These are phyloP conservation scores for Cotesia glomerata DNA, from an alignment of 1,140 invertebrate species.

Conservation along the genomic window DNA sequence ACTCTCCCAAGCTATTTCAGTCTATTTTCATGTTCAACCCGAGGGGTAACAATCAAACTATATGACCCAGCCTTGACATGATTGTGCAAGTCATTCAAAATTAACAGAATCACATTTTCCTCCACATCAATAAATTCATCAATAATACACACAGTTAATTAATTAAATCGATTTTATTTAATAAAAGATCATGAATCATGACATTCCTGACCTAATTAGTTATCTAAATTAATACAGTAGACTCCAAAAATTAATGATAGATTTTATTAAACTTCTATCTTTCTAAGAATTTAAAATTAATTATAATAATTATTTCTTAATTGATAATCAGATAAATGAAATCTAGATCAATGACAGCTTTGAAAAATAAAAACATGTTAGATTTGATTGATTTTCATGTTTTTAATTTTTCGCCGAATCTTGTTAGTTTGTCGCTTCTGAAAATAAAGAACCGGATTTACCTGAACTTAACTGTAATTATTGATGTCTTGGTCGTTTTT, in stretches of 20 bases:
- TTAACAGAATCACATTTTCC: neutral
- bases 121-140: neutral
- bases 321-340: too few species aligned
- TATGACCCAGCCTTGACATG: slow-evolving; percentile 29
- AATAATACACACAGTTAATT: neutral
- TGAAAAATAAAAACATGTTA: too few species aligned
- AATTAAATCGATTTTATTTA: too few species aligned
- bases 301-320: too few species aligned
- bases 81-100: slow-evolving; percentile 20
- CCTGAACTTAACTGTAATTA: slow-evolving; percentile 1
- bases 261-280: too few species aligned
- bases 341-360: too few species aligned
- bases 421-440: neutral
- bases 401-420: neutral
- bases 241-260: too few species aligned
- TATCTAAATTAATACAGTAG: neutral
- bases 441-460: neutral
- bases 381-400: neutral
- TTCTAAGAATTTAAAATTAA: too few species aligned
- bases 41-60: neutral
- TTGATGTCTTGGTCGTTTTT: neutral
- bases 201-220: too few species aligned
- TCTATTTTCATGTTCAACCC: neutral
- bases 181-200: too few species aligned
- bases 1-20: neutral